Base-by-base conservation (phyloP, 2,888 invertebrate species). In the Eupelmus urozonus region DNA sequence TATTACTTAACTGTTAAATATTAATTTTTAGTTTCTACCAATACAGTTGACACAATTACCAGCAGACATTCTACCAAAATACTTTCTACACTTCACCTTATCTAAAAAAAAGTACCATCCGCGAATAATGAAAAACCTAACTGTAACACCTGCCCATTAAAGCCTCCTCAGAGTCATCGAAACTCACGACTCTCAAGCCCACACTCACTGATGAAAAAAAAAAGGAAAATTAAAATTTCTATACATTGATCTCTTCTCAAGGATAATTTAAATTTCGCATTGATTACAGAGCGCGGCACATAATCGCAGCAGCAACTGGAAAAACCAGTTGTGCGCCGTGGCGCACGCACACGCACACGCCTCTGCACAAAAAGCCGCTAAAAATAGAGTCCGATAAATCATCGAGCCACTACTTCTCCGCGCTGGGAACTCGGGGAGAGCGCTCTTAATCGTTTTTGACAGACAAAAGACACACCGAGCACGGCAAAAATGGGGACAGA, bases 381-480 rank as follows among this genome's bases (percentile, higher is more conserved):
- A 72, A 72, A 72, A 72, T 72, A 72, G 53, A 53, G 7, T 13
- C 20, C n/a, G 42, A 70, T 63, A 62, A 72, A 53, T 72, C 62
- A 53, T 62, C 57, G 34, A 25, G 29, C 18, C 55, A 18, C 34
- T 5, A 34, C 34, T 34, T 34, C 3, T 9, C 3, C 9, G 34
- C 34, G 3, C 40, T 25, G 71, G 13, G 42, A n/a, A 57, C 20
- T 4, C 20, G 25, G 7, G 40, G 49, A 9, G 2, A 25, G 7
- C 5, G 20, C 23, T 29, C 25, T 59, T 40, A 62, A 62, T 62
- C 25, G 60, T 27, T 40, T 72, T 63, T 42, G 53, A 53, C 53
- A 42, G 25, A 53, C 63, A 49, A 40, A 53, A 63, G 59, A 16
- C 23, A 42, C 49, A 25, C 1, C 2, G 27, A 29, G n/a, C 11